Percentiles rank a stretch among this genome's conserved stretches.
These are phyloP conservation scores for Amiota mariae DNA, from an alignment of 2,888 invertebrate genomes.

Conservation along the genomic window DNA sequence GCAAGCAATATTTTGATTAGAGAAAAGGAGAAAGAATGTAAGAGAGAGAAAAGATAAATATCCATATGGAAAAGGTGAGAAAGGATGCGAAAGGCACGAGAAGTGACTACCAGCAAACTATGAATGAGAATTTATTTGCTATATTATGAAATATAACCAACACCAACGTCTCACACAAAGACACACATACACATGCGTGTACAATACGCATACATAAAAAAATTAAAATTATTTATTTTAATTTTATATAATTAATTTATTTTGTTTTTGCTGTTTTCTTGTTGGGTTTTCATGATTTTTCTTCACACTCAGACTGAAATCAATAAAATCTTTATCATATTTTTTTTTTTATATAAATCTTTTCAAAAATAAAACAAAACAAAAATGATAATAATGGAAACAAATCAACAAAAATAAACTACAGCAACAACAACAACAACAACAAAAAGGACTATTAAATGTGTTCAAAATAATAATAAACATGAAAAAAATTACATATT, in stretches of 20 bases:
- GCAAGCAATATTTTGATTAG: too few species aligned
- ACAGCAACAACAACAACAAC: conserved; percentile 14
- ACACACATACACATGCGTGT: conserved; percentile 36
- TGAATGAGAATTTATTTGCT: too few species aligned
- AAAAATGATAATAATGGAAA: too few species aligned
- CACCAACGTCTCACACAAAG: not conserved
- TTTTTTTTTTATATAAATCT: too few species aligned
- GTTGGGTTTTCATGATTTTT: not conserved
- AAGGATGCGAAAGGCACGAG: too few species aligned
- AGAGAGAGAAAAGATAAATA: too few species aligned
- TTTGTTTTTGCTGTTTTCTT: not conserved
- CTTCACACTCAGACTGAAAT: not conserved
- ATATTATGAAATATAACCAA: too few species aligned
- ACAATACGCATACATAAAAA: conserved; percentile 35
- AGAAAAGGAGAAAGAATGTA: too few species aligned
- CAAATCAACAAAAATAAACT: not conserved
- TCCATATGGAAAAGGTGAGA: too few species aligned
- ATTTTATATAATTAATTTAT: conserved; percentile 1
- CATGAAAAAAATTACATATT: not conserved
- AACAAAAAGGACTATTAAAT: conserved; percentile 56
- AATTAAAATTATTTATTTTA: not conserved
- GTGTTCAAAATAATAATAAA: conserved; percentile 52
- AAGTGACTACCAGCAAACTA: too few species aligned
- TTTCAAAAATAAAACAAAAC: conserved; percentile 6
- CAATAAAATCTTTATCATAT: not conserved